phyloP scores from a whole-genome alignment of 2,113 vertebrate species.

The Neodon shergylaensis region DNA sequence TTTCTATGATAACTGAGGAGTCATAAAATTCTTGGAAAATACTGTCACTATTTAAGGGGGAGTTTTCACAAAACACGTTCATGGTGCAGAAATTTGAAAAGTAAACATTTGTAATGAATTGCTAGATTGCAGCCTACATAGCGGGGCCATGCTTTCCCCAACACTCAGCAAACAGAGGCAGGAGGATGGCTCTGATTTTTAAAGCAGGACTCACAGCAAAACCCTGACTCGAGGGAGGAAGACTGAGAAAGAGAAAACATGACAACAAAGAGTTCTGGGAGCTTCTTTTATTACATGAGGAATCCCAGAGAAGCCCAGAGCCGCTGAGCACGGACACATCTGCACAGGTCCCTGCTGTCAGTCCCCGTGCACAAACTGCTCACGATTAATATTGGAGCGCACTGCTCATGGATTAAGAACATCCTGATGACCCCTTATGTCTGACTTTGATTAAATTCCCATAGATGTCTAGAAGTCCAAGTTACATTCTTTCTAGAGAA shows the following conservation, averaged over 20 bases:
- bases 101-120: not conserved
- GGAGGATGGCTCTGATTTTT: not conserved
- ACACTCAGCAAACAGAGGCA: too few relatives aligned
- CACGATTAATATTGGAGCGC: not conserved
- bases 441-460: constrained; percentile 40
- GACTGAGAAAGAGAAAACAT: not conserved
- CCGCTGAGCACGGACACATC: constrained; percentile 31
- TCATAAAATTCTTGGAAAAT: not conserved
- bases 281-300: constrained; percentile 71
- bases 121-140: not conserved
- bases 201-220: not conserved
- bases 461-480: constrained; percentile 61
- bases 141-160: not conserved
- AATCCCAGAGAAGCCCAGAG: constrained; percentile 66
- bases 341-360: constrained; percentile 33
- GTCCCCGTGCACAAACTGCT: constrained; percentile 29
- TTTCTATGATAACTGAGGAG: not conserved
- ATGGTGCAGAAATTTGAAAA: not conserved
- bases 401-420: constrained; percentile 62
- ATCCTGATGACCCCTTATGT: constrained; percentile 38
- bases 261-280: constrained; percentile 30
- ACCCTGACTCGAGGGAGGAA: not conserved
- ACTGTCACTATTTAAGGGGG: not conserved
- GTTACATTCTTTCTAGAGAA: constrained; percentile 76
- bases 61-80: not conserved